Conservation (phyloP, 1,140 invertebrate species). For the Danaus plexippus region DNA sequence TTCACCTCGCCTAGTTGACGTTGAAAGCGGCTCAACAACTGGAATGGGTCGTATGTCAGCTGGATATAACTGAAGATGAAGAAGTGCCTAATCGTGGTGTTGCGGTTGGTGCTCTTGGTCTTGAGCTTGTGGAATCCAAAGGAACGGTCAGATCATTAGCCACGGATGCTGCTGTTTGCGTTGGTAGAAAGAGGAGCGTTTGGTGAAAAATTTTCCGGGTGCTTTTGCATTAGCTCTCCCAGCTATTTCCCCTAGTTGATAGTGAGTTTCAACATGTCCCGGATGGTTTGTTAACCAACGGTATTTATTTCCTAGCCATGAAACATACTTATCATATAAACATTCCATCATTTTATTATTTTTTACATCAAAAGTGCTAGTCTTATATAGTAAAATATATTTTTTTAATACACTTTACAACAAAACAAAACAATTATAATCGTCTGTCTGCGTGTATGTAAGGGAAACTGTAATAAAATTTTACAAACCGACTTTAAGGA, state of each 20-base stretch:
- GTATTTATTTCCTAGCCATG: no score
- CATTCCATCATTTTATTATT: no score
- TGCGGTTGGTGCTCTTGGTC: constrained; percentile 7
- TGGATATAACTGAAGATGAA: constrained; percentile 18
- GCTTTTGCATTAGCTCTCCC: constrained; percentile 36
- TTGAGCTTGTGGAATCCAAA: constrained; percentile 4
- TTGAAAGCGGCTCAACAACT: constrained; percentile 14
- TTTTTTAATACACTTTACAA: no score
- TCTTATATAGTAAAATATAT: no score
- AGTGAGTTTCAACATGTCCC: constrained; percentile 30
- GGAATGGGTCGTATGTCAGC: constrained; percentile 15
- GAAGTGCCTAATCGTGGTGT: constrained; percentile 7
- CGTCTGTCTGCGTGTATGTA: no score
- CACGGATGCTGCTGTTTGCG: constrained; percentile 7
- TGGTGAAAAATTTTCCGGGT: constrained; percentile 14
- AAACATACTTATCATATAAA: no score
- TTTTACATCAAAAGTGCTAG: no score
- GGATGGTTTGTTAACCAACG: constrained; percentile 35
- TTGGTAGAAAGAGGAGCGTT: constrained; percentile 10
- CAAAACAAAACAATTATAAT: no score
- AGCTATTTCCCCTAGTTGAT: constrained; percentile 32
- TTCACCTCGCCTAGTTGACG: constrained; percentile 21
- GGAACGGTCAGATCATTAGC: neutral
- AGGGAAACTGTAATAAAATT: no score
- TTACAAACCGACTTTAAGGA: no score